Base-by-base conservation (phyloP, 2,797 vertebrate genomes). In the Lutjanus argentimaculatus region DNA sequence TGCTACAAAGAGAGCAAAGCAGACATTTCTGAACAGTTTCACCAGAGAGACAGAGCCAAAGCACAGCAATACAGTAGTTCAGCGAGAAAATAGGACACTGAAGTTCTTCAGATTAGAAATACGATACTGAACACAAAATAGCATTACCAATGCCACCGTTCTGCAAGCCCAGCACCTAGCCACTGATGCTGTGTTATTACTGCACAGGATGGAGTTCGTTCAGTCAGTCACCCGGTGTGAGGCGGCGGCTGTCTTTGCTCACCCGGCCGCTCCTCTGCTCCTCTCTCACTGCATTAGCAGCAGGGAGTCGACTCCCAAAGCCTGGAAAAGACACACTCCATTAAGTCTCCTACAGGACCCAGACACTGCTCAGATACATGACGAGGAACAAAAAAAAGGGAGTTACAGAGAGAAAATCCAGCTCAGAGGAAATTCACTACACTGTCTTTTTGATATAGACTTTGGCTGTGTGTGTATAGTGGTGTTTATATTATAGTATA, bases 251-350 rank as follows among this genome's bases (percentile, higher is more conserved):
- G 91, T 86, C 86, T 88, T 84, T 75, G 75, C 88, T 79, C 48
- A 53, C 78, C 85, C 73, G 43, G 85, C 56, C 72, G 74, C 85
- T 77, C 72, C 86, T 82, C 80, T 72, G 72, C 81, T 89, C 79
- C 76, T 90, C 85, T 86, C 79, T 91, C 78, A 77, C 90, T 91
- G 89, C 88, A 90, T 78, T 84, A 90, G 49, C 92, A 89, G 89
- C 87, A 72, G 90, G 92, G 82, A 86, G 85, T 88, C 77, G 14
- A 79, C 81, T 91, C 77, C 83, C 82, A 90, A 82, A 89, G 89
- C 82, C 87, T 78, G 82, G 79, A 92, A 93, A 86, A 89, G 88
- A 92, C 88, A 90, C 90, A 91, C 85, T 94, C 90, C 90, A 94
- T 95, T 95, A 93, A 80, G 77, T 89, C 77, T 91, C 78, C 85